Evolutionary conservation across 2,888 invertebrate genomes (phyloP).

Genomic region (Petrolisthes manimaculis): DNA sequence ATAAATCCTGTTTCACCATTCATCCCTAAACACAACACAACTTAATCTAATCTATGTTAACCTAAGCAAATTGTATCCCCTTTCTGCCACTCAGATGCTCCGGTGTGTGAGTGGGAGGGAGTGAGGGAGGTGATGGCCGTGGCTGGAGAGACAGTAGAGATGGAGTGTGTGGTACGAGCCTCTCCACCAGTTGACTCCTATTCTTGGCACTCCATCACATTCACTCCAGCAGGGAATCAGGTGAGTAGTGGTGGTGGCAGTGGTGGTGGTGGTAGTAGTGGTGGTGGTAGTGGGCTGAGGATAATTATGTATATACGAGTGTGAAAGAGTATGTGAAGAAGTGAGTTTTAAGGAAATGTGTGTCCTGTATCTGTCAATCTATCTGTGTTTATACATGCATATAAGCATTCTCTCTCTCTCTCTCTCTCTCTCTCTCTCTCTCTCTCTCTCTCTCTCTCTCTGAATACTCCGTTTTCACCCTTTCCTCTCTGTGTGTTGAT

Average conservation of each 20-base stretch:
- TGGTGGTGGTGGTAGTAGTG: background rate
- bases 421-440: slow-evolving; percentile 5
- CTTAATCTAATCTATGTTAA: background rate
- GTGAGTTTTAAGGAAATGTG: background rate
- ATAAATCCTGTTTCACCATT: background rate
- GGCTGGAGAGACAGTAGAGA: slow-evolving; percentile 44
- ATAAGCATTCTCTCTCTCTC: background rate
- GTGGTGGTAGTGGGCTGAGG: background rate
- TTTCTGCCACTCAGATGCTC: slow-evolving; percentile 16
- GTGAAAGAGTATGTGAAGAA: too few species aligned
- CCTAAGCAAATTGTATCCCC: background rate
- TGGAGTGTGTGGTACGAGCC: slow-evolving; percentile 42
- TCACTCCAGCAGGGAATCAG: background rate
- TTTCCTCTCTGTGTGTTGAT: background rate
- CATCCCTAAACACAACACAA: background rate
- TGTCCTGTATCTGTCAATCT: slow-evolving; percentile 6
- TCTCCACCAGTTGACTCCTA: slow-evolving; percentile 39
- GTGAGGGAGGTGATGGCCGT: slow-evolving; percentile 43
- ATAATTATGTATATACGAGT: background rate
- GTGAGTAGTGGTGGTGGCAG: slow-evolving; percentile 15
- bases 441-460: background rate
- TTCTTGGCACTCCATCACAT: slow-evolving; percentile 25
- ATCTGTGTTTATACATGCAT: background rate
- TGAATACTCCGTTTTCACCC: background rate
- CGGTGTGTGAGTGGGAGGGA: slow-evolving; percentile 39